Percentiles rank a stretch among this genome's conserved stretches.
Conservation (phyloP, 2,888 invertebrate species). For the Cancer borealis region DNA sequence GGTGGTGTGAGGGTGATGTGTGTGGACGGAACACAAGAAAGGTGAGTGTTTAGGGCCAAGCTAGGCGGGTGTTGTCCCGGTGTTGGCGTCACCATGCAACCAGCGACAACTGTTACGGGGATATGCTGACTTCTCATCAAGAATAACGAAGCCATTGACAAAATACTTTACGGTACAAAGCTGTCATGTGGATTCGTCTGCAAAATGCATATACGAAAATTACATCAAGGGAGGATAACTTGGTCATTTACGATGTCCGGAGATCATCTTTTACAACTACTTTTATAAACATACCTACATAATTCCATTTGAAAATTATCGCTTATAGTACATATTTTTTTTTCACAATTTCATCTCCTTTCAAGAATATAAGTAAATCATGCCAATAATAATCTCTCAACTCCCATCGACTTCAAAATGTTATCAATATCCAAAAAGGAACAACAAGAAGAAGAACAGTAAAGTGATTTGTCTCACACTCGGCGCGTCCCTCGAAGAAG, state of each 20-base stretch:
- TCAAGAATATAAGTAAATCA: neutral
- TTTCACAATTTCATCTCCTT: neutral
- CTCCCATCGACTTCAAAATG: neutral
- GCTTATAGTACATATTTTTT: neutral
- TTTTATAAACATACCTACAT: neutral
- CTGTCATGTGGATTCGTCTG: neutral
- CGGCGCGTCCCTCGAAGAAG: constrained; percentile 91
- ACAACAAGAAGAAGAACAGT: neutral
- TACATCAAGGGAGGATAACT: neutral
- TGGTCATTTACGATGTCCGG: neutral
- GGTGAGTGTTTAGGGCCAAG: constrained; percentile 16
- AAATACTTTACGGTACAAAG: constrained; percentile 1
- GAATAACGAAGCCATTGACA: neutral
- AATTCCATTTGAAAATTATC: neutral
- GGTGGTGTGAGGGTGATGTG: neutral
- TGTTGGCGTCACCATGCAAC: constrained; percentile 6
- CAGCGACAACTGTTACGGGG: neutral
- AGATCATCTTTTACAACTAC: neutral
- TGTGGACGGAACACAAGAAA: neutral
- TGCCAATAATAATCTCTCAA: neutral
- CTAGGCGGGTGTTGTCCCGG: neutral
- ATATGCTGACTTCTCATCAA: neutral
- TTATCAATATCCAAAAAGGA: neutral
- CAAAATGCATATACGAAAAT: neutral
- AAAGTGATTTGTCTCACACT: constrained; percentile 80